These are phyloP conservation scores for Drosophila kanapiae DNA, from an alignment of 1,140 invertebrate genomes.

Conservation along the genomic window DNA sequence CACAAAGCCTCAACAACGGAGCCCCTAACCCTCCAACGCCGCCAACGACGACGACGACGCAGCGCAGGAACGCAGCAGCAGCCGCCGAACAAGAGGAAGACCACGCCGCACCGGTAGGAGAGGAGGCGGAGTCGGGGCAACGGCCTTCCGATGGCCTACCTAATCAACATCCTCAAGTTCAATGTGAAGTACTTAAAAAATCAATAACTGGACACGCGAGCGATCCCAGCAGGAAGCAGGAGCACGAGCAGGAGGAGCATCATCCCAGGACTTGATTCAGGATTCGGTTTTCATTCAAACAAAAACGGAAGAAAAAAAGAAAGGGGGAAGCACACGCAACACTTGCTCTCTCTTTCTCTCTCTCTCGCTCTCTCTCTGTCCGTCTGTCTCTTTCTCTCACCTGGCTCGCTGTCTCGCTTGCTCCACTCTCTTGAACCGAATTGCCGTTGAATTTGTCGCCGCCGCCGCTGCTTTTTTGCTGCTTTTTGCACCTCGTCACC, in stretches of 20 bases:
- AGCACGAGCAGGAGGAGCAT: neutral
- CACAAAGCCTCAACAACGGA: slow-evolving; percentile 83
- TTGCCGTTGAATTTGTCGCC: slow-evolving; percentile 19
- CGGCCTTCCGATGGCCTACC: slow-evolving; percentile 72
- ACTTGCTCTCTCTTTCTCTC: slow-evolving; percentile 38
- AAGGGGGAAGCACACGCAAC: slow-evolving; percentile 8
- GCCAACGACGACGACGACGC: slow-evolving; percentile 49
- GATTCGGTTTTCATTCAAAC: slow-evolving; percentile 9
- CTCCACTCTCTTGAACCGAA: slow-evolving; percentile 6
- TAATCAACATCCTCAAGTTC: slow-evolving; percentile 85
- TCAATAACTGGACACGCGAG: slow-evolving; percentile 67
- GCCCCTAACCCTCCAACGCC: slow-evolving; percentile 61
- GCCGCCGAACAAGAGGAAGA: slow-evolving; percentile 65
- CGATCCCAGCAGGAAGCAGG: neutral
- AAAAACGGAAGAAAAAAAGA: neutral
- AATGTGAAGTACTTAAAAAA: slow-evolving; percentile 85
- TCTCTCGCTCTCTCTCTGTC: slow-evolving; percentile 16
- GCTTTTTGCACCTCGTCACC: slow-evolving; percentile 11
- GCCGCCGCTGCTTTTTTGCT: slow-evolving; percentile 11
- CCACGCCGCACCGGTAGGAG: slow-evolving; percentile 80
- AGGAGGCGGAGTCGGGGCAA: slow-evolving; percentile 28
- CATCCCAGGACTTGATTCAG: slow-evolving; percentile 4
- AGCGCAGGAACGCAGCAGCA: slow-evolving; percentile 43
- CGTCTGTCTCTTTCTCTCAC: slow-evolving; percentile 32
- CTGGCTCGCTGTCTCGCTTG: slow-evolving; percentile 12